Evolutionary conservation across 2,888 invertebrate species (phyloP).

Genomic region (Tyria jacobaeae): DNA sequence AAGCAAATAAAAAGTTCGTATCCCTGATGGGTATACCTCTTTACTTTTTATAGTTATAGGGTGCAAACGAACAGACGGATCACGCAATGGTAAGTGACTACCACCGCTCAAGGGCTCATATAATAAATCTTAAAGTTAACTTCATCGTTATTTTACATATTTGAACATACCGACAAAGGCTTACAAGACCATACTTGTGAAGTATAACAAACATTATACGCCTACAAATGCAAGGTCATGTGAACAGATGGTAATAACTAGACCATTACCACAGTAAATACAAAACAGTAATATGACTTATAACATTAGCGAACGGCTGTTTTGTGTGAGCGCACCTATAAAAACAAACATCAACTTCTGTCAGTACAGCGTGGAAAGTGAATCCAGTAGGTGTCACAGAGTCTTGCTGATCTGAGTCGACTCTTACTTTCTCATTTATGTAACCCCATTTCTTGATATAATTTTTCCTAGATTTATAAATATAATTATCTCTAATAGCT

Average conservation of each 20-base stretch:
- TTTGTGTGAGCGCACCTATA: no score
- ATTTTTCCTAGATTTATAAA: not conserved
- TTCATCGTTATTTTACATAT: not conserved
- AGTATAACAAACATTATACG: not conserved
- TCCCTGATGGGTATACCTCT: no score
- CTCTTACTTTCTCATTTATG: no score
- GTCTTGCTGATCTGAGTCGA: no score
- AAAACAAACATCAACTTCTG: no score
- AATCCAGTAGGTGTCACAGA: no score
- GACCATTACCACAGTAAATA: constrained; percentile 13
- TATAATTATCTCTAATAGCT: not conserved
- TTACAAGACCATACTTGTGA: not conserved
- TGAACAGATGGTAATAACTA: constrained; percentile 23
- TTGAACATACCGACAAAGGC: not conserved
- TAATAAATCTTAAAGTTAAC: not conserved
- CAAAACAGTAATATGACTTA: constrained; percentile 1
- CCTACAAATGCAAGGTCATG: constrained; percentile 12
- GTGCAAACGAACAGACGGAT: no score
- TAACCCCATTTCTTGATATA: no score
- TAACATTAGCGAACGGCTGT: not conserved
- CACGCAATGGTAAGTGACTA: no score
- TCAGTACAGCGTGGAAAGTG: no score
- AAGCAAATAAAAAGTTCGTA: no score
- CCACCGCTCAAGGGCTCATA: not conserved
- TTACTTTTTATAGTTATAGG: no score